Evolutionary conservation across 2,888 invertebrate species (phyloP), one percentile per base, ranked within the genome.

Genomic region (Eilema caniola): DNA sequence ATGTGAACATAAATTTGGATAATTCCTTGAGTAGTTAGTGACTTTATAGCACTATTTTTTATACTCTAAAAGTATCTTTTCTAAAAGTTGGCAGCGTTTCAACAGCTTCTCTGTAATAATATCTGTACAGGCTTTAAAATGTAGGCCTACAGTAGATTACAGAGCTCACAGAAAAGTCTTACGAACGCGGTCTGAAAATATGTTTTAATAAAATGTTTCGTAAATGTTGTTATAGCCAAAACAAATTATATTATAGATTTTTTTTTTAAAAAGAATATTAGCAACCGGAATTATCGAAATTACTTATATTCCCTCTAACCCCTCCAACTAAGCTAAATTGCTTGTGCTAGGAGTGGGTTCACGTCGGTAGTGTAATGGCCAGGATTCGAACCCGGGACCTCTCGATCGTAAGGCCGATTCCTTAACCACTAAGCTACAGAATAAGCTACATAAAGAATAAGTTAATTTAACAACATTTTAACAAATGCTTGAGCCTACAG

Each of bases 81-180:
- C 37, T 61, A 65, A 61, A 70, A 69, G 62, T 66, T 79, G 82
- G 80, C 72, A 5, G 62, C 0, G 12, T 14, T 72, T 82, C 80
- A 79, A 64, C 62, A 57, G 57, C 61, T 79, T 62, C 62, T 70
- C 71, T 73, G 67, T 65, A 70, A 67, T 67, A 70, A 73, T 67
- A 67, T 69, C 63, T 72, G 59, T 64, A 70, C 37, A 70, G 71
- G 65, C 73, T 74, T 64, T 53, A 69, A 68, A 76, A 66, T 71
- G 64, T 71, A 66, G 73, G 76, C 63, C 73, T 70, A 71, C 64
- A 71, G 62, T 66, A 68, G 37, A 71, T 73, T 78, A 72, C 67
- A 56, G 41, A 72, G 69, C 61, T 69, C 33, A 78, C 53, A 53
- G 24, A 65, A 31, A 66, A 25, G 61, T 62, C 57, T 41, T 59